A percentile compares a stretch with the other conserved stretches of the same genome.
phyloP scores from a whole-genome alignment of 2,113 vertebrate genomes.

The Motacilla tschutschensis region DNA sequence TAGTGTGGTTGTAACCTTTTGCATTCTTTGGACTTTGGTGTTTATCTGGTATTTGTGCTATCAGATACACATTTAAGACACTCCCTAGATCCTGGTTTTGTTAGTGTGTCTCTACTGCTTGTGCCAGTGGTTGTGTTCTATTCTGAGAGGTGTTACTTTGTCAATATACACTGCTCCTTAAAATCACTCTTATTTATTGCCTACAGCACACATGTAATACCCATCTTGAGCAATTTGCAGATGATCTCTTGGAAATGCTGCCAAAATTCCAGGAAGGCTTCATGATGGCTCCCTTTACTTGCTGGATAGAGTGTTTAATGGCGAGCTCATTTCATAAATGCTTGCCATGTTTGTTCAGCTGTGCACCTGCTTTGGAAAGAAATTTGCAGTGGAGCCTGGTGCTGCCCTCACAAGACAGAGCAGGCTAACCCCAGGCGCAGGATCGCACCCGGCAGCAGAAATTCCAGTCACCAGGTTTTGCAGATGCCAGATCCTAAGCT shows the following conservation, averaged over 20 bases:
- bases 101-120: background rate
- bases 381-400: slow-evolving; percentile 21
- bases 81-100: background rate
- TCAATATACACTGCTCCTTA: background rate
- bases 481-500: slow-evolving; percentile 1
- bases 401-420: slow-evolving; percentile 34
- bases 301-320: slow-evolving; percentile 6
- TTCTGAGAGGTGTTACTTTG: slow-evolving; percentile 18
- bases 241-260: background rate
- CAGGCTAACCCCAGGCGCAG: background rate
- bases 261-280: slow-evolving; percentile 60
- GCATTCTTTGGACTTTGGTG: background rate
- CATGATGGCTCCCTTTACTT: background rate
- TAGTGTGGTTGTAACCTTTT: background rate
- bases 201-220: background rate
- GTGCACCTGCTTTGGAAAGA: slow-evolving; percentile 59
- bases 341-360: slow-evolving; percentile 48
- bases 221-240: background rate
- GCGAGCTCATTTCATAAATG: background rate
- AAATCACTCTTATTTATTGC: slow-evolving; percentile 37
- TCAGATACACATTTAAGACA: background rate
- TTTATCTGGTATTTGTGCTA: background rate
- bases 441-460: slow-evolving; percentile 22
- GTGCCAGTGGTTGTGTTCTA: background rate
- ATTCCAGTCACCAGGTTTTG: slow-evolving; percentile 45